phyloP scores from a whole-genome alignment of 1,140 invertebrate genomes.

The Lasioglossum albipes region DNA sequence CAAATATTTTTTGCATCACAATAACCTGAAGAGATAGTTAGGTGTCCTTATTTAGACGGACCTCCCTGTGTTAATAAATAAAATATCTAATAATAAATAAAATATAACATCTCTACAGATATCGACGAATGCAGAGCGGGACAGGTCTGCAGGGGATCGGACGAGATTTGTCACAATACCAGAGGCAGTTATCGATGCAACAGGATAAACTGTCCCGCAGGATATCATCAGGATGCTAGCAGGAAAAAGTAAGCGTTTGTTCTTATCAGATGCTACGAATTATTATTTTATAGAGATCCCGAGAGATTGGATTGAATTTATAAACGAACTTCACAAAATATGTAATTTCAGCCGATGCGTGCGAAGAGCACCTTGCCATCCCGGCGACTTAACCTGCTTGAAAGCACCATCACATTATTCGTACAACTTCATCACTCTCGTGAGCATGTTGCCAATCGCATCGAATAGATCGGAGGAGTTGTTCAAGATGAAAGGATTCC shows the following conservation, averaged over 20 bases:
- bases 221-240: slow-evolving; percentile 87
- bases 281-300: neutral
- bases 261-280: neutral
- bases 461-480: slow-evolving; percentile 85
- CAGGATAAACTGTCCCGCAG: slow-evolving; percentile 89
- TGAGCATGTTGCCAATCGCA: slow-evolving; percentile 90
- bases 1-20: no score
- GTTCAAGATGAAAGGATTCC: slow-evolving; percentile 92
- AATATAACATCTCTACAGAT: slow-evolving; percentile 79
- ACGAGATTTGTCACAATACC: slow-evolving; percentile 94
- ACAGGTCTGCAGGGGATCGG: slow-evolving; percentile 82
- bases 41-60: no score
- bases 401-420: slow-evolving; percentile 90
- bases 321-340: neutral
- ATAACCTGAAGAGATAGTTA: no score
- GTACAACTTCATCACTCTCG: slow-evolving; percentile 95
- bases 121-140: slow-evolving; percentile 91
- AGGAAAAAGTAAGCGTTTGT: slow-evolving; percentile 86
- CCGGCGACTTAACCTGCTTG: slow-evolving; percentile 86
- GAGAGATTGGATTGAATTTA: neutral
- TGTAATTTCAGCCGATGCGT: slow-evolving; percentile 89
- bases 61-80: no score
- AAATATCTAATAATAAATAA: no score
- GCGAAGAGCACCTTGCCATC: slow-evolving; percentile 84
- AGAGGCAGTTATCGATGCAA: slow-evolving; percentile 94